These are phyloP conservation scores for Hydropsyche betteni DNA, from an alignment of 2,888 invertebrate genomes.

Conservation along the genomic window DNA sequence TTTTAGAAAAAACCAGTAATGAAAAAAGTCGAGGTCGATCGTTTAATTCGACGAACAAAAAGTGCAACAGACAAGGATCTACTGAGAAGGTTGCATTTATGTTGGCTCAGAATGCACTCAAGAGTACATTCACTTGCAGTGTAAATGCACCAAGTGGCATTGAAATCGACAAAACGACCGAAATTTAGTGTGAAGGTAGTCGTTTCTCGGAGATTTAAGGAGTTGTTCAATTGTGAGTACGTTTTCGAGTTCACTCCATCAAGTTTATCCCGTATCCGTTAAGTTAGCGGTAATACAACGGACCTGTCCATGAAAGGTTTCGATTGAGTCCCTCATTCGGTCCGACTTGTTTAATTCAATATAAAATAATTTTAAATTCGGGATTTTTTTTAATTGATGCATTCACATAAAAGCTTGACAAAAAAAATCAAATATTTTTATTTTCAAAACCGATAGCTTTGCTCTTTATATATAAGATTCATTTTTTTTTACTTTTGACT, in stretches of 20 bases:
- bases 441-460: no score
- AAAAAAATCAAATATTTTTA: no score
- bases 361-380: no score
- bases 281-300: background rate
- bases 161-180: slow-evolving; percentile 3
- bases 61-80: slow-evolving; percentile 19
- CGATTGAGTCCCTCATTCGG: background rate
- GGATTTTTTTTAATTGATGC: no score
- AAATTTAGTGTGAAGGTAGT: no score
- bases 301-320: background rate
- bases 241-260: background rate
- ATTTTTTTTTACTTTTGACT: no score
- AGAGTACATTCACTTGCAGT: slow-evolving; percentile 21
- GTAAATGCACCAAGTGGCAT: slow-evolving; percentile 1
- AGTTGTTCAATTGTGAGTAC: no score
- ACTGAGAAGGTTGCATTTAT: slow-evolving; percentile 15
- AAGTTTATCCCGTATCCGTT: slow-evolving; percentile 3
- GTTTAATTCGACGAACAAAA: background rate
- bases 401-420: no score
- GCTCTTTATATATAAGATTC: no score
- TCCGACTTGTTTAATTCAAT: no score
- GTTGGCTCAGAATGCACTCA: slow-evolving; percentile 11
- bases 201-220: no score
- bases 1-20: background rate
- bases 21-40: background rate